A percentile compares a stretch with the other conserved stretches of the same genome.
Evolutionary conservation across 1,140 invertebrate species (phyloP).

Genomic region (Papilio dardanus): DNA sequence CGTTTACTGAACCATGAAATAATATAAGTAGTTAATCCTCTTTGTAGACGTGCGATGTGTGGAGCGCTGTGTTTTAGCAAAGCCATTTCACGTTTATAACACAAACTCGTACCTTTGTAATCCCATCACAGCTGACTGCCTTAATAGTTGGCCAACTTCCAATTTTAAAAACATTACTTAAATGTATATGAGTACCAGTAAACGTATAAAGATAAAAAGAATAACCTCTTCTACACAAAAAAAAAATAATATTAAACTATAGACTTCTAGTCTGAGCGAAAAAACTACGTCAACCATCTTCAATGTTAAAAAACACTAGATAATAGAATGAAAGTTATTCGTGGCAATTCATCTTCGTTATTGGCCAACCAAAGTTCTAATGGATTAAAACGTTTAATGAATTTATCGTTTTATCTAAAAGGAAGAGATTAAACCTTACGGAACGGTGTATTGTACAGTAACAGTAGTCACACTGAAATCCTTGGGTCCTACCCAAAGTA

Average conservation of each 20-base stretch:
- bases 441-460: not conserved
- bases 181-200: too few species aligned
- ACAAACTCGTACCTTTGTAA: conserved; percentile 21
- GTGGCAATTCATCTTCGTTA: not conserved
- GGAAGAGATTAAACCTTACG: conserved; percentile 3
- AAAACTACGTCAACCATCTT: not conserved
- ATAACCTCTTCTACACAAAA: too few species aligned
- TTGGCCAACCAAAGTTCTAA: not conserved
- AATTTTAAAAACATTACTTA: conserved; percentile 1
- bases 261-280: not conserved
- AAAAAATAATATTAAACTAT: too few species aligned
- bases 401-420: conserved; percentile 6
- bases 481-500: too few species aligned
- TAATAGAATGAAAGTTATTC: not conserved
- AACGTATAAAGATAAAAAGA: too few species aligned
- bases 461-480: not conserved
- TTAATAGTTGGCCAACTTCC: not conserved
- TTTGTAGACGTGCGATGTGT: conserved; percentile 30
- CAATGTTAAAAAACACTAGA: not conserved
- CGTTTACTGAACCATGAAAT: conserved; percentile 26
- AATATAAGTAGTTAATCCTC: conserved; percentile 27
- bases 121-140: conserved; percentile 10
- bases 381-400: conserved; percentile 11
- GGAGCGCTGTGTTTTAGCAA: conserved; percentile 14
- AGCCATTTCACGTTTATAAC: conserved; percentile 25